These are phyloP conservation scores for Malurus splendens DNA, from an alignment of 2,797 vertebrate genomes.

Conservation along the genomic window DNA sequence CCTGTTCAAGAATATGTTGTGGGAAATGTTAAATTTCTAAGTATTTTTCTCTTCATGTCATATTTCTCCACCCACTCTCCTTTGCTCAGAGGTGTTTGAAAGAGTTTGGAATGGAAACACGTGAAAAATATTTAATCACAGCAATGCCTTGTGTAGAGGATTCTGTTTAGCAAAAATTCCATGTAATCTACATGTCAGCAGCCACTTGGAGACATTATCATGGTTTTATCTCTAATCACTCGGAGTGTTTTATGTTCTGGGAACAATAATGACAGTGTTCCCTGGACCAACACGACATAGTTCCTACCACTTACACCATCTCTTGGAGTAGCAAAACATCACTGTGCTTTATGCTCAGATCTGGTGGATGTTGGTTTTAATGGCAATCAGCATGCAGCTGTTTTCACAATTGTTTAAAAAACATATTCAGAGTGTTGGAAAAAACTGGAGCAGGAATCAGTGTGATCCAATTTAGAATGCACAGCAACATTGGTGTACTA, in stretches of 20 bases:
- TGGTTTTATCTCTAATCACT: background rate
- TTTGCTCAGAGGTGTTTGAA: constrained; percentile 25
- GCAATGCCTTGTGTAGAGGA: background rate
- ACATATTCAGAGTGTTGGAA: constrained; percentile 2
- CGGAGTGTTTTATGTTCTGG: background rate
- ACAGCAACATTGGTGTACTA: constrained; percentile 25
- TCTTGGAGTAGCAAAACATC: fast-evolving
- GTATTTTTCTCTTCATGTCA: background rate
- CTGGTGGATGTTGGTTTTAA: background rate
- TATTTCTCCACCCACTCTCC: constrained; percentile 20
- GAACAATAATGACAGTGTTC: background rate
- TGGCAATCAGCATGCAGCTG: background rate
- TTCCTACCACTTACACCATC: background rate
- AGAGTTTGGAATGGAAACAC: constrained; percentile 24
- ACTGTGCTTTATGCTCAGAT: fast-evolving
- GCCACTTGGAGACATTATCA: background rate
- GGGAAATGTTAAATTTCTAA: background rate
- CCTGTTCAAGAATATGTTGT: background rate
- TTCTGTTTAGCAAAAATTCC: background rate
- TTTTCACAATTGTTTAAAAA: constrained; percentile 63
- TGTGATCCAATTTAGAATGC: constrained; percentile 52
- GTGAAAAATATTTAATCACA: constrained; percentile 52
- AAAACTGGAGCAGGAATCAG: constrained; percentile 44
- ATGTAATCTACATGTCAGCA: background rate
- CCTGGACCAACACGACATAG: background rate